These are phyloP conservation scores for Acrocephalus scirpaceus DNA, from an alignment of 2,797 vertebrate species.

Conservation along the genomic window DNA sequence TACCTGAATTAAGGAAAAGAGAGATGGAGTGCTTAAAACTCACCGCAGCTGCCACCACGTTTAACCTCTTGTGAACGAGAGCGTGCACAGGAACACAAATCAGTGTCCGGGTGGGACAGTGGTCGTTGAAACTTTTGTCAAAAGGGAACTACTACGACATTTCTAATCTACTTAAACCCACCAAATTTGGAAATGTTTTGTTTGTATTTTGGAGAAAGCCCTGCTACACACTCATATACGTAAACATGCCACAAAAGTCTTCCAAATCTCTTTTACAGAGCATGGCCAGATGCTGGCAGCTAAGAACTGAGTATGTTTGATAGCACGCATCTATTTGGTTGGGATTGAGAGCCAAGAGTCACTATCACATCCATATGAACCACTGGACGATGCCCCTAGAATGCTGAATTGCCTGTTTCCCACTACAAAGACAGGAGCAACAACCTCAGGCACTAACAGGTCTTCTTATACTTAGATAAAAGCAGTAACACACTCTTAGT, in stretches of 20 bases:
- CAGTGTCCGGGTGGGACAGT: not conserved
- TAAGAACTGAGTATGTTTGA: rapidly evolving
- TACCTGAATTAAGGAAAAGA: slow-evolving; percentile 75
- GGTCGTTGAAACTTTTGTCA: rapidly evolving
- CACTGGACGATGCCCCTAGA: rapidly evolving
- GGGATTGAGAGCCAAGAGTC: not conserved
- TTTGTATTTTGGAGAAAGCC: not conserved
- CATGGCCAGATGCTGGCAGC: not conserved
- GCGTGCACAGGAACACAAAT: rapidly evolving
- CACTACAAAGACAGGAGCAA: not conserved
- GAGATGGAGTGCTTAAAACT: not conserved
- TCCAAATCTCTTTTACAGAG: not conserved
- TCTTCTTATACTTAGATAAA: not conserved
- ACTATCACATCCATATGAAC: not conserved
- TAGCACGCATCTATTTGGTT: rapidly evolving
- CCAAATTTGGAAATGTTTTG: not conserved
- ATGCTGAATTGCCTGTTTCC: not conserved
- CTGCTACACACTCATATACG: rapidly evolving
- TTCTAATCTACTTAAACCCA: not conserved
- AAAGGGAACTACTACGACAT: not conserved
- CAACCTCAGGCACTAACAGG: not conserved
- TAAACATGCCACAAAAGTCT: not conserved
- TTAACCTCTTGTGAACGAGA: rapidly evolving
- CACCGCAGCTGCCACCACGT: rapidly evolving
- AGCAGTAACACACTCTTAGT: not conserved